Base-by-base conservation (phyloP, 2,797 vertebrate species). In the Neostethus bicornis region DNA sequence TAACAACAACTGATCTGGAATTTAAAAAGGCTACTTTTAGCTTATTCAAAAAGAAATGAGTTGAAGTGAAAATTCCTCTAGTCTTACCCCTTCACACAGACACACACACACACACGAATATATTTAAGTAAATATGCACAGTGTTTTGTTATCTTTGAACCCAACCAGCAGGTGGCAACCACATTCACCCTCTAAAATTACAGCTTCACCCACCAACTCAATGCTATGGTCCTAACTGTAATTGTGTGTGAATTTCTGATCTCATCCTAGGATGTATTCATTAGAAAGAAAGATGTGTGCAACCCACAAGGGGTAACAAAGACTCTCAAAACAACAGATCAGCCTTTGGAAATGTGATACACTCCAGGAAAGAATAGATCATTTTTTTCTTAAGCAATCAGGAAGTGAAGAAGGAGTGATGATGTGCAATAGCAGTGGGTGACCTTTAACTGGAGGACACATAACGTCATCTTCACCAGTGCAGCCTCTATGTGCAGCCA, bases 361-460 rank as follows among this genome's bases (percentile, higher is more conserved):
- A 54, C 59, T 63, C 29, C 58, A 62, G 55, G 42, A 70, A 71
- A 67, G 45, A 50, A 73, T 73, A 74, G 54, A 70, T 73, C 73
- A 61, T 5, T 4, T 28, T 66, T 46, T 78, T 70, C 72, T 72
- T 43, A 31, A 48, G 68, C 17, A 23, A 70, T 66, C 45, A 71
- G 77, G 83, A 82, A 82, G 81, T 81, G 62, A 73, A 79, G 65
- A 67, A 66, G 48, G 68, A 58, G 73, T n/a, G 71, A 74, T 84
- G 89, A 88, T 88, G 81, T 71, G 65, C 81, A 64, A 68, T 74
- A 80, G 75, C 83, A 81, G 82, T 58, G 62, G 59, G 81, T 92
- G 92, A 93, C 92, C 91, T 93, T 92, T 88, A 23, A 69, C 74
- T 86, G 79, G 86, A 90, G 90, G 90, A 92, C 91, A 90, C 87